Conservation (phyloP, 2,797 vertebrate genomes). For the Tapera naevia region DNA sequence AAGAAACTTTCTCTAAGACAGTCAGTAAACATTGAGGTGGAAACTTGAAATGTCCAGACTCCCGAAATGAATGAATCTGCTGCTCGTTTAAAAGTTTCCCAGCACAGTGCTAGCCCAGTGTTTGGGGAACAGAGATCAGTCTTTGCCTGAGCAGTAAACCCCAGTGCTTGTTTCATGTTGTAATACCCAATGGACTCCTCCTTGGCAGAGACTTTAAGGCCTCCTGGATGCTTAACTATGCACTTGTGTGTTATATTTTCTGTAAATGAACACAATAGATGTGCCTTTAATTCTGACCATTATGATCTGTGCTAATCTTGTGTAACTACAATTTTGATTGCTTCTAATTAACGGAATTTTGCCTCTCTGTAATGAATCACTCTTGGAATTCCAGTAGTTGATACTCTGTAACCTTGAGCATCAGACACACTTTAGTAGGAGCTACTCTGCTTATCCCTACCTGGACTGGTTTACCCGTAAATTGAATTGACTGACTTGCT, state of each 20-base stretch:
- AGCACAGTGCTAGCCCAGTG: neutral
- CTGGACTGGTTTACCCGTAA: neutral
- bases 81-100: neutral
- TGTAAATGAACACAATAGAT: neutral
- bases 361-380: neutral
- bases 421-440: neutral
- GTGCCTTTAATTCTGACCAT: neutral
- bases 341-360: neutral
- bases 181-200: neutral
- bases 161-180: neutral
- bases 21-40: neutral
- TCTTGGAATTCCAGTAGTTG: neutral
- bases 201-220: neutral
- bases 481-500: neutral
- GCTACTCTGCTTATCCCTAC: neutral
- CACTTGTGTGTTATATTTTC: neutral
- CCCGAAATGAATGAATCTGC: neutral
- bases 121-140: neutral
- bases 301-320: fast-evolving
- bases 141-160: neutral
- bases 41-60: neutral
- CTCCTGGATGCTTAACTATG: neutral
- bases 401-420: neutral
- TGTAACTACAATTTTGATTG: neutral
- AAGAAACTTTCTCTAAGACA: neutral